phyloP scores from a whole-genome alignment of 2,113 vertebrate species.

The Poecilia latipinna region DNA sequence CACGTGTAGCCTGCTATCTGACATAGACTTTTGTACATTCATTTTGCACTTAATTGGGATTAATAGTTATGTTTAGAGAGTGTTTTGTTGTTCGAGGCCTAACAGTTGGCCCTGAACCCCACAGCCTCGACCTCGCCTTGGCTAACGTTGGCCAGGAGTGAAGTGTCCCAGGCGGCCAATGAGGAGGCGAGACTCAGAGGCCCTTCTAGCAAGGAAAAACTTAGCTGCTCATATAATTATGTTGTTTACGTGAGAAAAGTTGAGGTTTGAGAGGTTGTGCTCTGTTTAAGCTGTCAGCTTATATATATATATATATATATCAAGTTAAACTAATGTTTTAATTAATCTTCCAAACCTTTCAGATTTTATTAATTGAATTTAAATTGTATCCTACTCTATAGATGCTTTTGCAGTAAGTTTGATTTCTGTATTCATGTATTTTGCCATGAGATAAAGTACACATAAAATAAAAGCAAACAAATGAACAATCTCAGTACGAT shows the following conservation, averaged over 20 bases:
- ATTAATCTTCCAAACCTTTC: not conserved
- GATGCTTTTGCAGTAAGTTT: not conserved
- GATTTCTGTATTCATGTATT: not conserved
- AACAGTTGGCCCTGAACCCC: conserved; percentile 60
- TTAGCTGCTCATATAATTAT: not conserved
- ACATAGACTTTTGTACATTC: not conserved
- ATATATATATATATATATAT: not conserved
- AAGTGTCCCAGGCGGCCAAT: conserved; percentile 61
- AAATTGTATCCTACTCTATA: not conserved
- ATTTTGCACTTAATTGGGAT: not conserved
- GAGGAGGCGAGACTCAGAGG: conserved; percentile 67
- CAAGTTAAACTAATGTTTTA: not conserved
- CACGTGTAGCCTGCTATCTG: conserved; percentile 10
- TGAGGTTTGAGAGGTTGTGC: no score
- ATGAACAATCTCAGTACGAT: not conserved
- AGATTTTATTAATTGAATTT: not conserved
- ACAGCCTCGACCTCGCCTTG: conserved; percentile 75
- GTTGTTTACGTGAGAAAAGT: no score
- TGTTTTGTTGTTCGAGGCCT: conserved; percentile 53
- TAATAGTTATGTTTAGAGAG: not conserved
- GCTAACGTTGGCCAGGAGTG: conserved; percentile 64
- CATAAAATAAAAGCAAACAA: not conserved
- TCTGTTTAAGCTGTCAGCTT: no score
- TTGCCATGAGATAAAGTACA: not conserved
- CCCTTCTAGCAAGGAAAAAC: conserved; percentile 20